These are phyloP conservation scores for Silurus meridionalis DNA, from an alignment of 2,113 vertebrate genomes.

Conservation along the genomic window DNA sequence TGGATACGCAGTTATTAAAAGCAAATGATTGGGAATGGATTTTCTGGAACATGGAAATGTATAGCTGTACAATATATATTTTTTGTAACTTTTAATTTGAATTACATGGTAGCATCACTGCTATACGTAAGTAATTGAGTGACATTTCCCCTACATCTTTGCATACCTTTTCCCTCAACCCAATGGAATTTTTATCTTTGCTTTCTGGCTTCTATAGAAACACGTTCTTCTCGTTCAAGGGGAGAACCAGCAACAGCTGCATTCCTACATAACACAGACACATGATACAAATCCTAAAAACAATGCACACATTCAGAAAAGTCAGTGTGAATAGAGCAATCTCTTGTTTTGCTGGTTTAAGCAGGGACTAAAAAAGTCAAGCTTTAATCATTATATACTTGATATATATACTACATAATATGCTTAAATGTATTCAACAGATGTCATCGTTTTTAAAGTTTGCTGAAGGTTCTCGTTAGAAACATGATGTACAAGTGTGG, in stretches of 20 bases:
- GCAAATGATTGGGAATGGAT: neutral
- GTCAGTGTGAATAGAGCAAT: neutral
- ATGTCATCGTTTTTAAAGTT: neutral
- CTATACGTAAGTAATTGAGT: neutral
- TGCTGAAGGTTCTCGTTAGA: neutral
- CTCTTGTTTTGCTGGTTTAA: constrained; percentile 3
- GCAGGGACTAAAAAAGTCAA: neutral
- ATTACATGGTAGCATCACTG: neutral
- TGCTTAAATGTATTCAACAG: neutral
- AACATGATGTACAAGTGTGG: neutral
- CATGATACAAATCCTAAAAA: constrained; percentile 1
- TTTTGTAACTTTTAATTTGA: neutral
- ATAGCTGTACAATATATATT: neutral
- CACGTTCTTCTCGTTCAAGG: constrained; percentile 58
- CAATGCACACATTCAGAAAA: neutral
- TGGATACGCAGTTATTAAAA: neutral
- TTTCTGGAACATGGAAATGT: neutral
- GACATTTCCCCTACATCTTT: neutral
- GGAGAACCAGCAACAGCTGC: constrained; percentile 72
- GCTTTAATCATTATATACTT: too few species aligned
- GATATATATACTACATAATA: too few species aligned
- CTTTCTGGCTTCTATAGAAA: constrained; percentile 79
- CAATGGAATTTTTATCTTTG: constrained; percentile 79
- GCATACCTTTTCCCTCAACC: constrained; percentile 81
- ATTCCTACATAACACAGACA: constrained; percentile 36